Evolutionary conservation across 1,140 invertebrate species (phyloP).

Genomic region (Heliothis subflexa): DNA sequence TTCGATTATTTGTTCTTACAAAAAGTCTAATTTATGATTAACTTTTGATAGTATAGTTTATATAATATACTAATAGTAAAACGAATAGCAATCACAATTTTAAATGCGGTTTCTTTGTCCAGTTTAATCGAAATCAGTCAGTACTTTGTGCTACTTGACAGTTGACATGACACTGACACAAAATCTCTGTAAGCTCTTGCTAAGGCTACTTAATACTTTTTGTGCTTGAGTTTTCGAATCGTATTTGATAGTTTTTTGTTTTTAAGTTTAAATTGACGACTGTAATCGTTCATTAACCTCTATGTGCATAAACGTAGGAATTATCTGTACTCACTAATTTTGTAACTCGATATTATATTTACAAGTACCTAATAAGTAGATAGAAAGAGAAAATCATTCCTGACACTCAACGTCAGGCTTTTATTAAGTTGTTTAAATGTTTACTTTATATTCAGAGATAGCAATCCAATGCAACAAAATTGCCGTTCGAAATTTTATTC

Average conservation of each 20-base stretch:
- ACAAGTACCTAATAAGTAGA: too few species aligned
- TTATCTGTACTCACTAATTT: too few species aligned
- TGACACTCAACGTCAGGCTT: too few species aligned
- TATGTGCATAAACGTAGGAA: too few species aligned
- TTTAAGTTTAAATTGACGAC: too few species aligned
- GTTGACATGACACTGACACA: slow-evolving; percentile 16
- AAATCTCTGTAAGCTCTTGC: slow-evolving; percentile 2
- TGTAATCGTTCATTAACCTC: too few species aligned
- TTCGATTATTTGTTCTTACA: background rate
- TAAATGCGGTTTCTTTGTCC: slow-evolving; percentile 7
- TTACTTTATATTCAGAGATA: too few species aligned
- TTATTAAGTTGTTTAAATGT: too few species aligned
- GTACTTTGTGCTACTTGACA: background rate
- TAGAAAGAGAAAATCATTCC: too few species aligned
- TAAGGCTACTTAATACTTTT: background rate
- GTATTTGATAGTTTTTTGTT: too few species aligned
- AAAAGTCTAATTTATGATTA: background rate
- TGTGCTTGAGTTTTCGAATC: background rate
- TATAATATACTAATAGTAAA: background rate
- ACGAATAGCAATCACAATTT: background rate
- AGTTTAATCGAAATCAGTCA: slow-evolving; percentile 21
- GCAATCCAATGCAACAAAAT: background rate
- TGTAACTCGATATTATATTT: too few species aligned
- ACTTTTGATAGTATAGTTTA: background rate
- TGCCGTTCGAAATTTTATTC: too few species aligned